Evolutionary conservation across 2,797 vertebrate genomes (phyloP).

Genomic region (Oophaga sylvatica): DNA sequence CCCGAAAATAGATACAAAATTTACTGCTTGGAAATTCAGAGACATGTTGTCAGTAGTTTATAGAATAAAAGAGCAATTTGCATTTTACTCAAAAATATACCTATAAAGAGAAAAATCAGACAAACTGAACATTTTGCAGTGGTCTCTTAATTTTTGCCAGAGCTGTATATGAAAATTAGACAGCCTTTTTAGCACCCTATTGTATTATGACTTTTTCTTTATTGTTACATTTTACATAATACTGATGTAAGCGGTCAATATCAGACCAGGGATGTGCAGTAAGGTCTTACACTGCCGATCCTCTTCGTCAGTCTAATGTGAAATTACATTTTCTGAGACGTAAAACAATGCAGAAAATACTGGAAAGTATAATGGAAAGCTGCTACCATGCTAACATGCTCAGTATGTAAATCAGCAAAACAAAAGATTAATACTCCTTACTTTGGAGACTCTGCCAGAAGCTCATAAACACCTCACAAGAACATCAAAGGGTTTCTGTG

Average conservation of each 20-base stretch:
- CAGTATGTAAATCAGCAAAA: constrained; percentile 59
- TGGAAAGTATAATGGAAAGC: constrained; percentile 39
- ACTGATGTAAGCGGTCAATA: background rate
- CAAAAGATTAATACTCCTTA: constrained; percentile 56
- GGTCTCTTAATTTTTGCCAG: too few relatives aligned
- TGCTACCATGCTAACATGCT: constrained; percentile 32
- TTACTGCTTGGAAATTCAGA: too few relatives aligned
- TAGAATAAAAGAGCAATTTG: too few relatives aligned
- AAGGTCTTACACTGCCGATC: constrained; percentile 16
- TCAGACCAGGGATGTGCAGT: background rate
- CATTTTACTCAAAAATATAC: too few relatives aligned
- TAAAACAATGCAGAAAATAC: constrained; percentile 33
- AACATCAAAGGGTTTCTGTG: constrained; percentile 57
- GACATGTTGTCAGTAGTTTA: too few relatives aligned
- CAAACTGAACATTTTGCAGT: too few relatives aligned
- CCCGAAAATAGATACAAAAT: too few relatives aligned
- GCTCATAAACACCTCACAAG: constrained; percentile 59
- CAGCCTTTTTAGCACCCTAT: too few relatives aligned
- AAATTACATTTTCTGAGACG: constrained; percentile 15
- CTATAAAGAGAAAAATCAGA: too few relatives aligned
- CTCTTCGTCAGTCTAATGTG: constrained; percentile 11
- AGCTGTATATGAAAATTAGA: too few relatives aligned
- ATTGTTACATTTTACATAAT: background rate
- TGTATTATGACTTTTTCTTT: too few relatives aligned
- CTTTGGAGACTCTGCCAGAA: constrained; percentile 58